phyloP scores from a whole-genome alignment of 2,888 invertebrate species.

The Thymelicus sylvestris region DNA sequence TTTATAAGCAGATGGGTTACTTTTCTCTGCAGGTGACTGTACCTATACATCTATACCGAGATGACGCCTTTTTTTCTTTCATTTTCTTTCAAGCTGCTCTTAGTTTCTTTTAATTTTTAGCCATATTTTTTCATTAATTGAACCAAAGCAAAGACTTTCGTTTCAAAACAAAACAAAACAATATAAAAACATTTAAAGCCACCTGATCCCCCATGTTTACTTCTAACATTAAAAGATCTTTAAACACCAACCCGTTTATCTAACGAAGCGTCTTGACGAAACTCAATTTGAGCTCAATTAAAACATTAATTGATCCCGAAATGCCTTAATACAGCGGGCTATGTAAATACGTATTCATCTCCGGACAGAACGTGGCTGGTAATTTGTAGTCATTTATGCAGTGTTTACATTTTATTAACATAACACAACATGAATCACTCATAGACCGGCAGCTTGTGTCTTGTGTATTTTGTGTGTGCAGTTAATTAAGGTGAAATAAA shows the following conservation, averaged over 20 bases:
- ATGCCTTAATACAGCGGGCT: neutral
- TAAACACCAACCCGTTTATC: slow-evolving; percentile 9
- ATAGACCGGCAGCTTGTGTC: no score
- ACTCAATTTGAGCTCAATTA: slow-evolving; percentile 29
- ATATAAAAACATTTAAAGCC: neutral
- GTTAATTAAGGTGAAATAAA: no score
- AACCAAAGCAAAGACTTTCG: neutral
- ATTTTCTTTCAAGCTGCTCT: no score
- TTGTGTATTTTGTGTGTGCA: no score
- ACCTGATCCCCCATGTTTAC: slow-evolving; percentile 1
- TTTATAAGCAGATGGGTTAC: no score
- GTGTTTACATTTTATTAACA: no score
- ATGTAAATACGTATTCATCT: neutral
- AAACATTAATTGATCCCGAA: slow-evolving; percentile 25
- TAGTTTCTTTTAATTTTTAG: no score
- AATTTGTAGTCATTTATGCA: neutral
- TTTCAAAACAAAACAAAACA: neutral
- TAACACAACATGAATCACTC: no score
- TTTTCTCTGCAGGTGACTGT: no score
- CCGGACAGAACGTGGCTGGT: neutral
- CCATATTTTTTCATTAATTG: no score
- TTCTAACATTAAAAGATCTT: slow-evolving; percentile 3
- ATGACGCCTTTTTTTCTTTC: no score
- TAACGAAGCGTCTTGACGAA: slow-evolving; percentile 10
- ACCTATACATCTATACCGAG: no score